Evolutionary conservation across 2,797 vertebrate genomes (phyloP).

Genomic region (Eulemur coronatus): DNA sequence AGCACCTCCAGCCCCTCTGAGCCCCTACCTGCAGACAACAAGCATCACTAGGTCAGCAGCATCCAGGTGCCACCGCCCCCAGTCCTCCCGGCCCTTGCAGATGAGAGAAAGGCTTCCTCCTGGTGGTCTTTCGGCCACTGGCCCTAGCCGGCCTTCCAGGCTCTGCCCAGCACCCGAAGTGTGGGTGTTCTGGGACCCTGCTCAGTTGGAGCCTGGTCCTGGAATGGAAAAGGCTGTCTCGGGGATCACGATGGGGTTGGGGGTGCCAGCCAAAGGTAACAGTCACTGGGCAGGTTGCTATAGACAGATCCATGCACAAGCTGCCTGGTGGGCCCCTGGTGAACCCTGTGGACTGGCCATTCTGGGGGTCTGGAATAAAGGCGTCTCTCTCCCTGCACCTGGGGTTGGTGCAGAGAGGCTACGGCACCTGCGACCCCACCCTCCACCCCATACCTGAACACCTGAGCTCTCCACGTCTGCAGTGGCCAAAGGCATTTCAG

Average conservation of each 20-base stretch:
- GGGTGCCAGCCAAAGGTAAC: too few relatives aligned
- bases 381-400: neutral
- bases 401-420: neutral
- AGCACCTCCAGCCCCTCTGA: too few relatives aligned
- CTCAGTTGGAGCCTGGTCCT: neutral
- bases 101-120: neutral
- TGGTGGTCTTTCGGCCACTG: neutral
- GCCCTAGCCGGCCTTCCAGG: neutral
- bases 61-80: rapidly evolving
- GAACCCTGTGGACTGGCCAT: neutral
- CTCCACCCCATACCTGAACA: neutral
- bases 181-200: neutral
- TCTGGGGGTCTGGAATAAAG: neutral
- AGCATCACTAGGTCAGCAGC: too few relatives aligned
- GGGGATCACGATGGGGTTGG: rapidly evolving
- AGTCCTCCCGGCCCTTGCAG: neutral
- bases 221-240: neutral
- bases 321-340: neutral
- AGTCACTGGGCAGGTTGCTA: rapidly evolving
- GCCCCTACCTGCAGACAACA: rapidly evolving
- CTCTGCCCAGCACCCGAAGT: neutral
- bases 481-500: neutral
- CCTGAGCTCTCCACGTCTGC: neutral
- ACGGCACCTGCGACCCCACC: neutral
- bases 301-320: neutral